Conservation (phyloP, 2,888 invertebrate genomes). For the Leucophora obtusa region DNA sequence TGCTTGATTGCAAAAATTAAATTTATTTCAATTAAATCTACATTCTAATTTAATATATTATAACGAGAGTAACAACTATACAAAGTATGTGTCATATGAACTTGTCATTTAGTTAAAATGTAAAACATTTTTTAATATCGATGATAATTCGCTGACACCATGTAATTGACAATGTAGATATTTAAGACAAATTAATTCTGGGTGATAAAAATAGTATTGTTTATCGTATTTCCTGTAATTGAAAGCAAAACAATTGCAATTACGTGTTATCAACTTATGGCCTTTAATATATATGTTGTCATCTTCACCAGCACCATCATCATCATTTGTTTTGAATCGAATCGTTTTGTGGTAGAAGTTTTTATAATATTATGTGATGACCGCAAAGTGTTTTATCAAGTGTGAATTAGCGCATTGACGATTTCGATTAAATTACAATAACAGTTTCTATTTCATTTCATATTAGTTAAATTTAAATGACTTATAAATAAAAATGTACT, state of each 20-base stretch:
- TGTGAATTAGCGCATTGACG: slow-evolving; percentile 12
- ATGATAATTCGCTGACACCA: no score
- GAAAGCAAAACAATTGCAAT: no score
- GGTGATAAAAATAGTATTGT: no score
- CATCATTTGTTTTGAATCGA: background rate
- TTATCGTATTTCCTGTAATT: no score
- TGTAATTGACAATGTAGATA: no score
- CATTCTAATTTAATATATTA: slow-evolving; percentile 19
- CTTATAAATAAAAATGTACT: background rate
- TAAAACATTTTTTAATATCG: background rate
- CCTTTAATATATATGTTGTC: background rate
- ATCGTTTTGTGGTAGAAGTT: background rate
- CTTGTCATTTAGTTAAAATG: slow-evolving; percentile 11
- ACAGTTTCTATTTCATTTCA: slow-evolving; percentile 28
- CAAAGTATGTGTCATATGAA: slow-evolving; percentile 47
- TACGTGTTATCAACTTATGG: background rate
- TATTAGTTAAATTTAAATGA: background rate
- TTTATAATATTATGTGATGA: slow-evolving; percentile 13
- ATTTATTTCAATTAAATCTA: slow-evolving; percentile 55
- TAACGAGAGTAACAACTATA: background rate
- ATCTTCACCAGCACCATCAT: background rate
- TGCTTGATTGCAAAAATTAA: slow-evolving; percentile 39
- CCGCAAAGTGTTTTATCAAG: slow-evolving; percentile 39
- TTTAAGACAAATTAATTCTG: no score
- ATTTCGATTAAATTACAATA: slow-evolving; percentile 13